A percentile compares a stretch with the other conserved stretches of the same genome.
These are phyloP conservation scores for Oncorhynchus clarkii DNA, from an alignment of 2,113 vertebrate genomes.

Conservation along the genomic window DNA sequence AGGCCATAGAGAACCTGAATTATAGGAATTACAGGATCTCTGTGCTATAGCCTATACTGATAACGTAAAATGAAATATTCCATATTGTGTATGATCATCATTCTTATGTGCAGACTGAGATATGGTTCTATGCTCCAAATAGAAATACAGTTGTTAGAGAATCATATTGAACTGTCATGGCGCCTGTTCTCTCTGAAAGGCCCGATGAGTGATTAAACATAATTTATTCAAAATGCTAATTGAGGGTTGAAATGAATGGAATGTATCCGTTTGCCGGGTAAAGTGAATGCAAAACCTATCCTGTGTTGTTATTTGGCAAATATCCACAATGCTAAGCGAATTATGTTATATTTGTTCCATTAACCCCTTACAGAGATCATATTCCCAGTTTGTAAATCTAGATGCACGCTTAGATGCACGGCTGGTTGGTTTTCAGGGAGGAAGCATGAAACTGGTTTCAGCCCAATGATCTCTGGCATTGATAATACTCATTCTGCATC, in stretches of 20 bases:
- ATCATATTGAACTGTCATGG: constrained; percentile 21
- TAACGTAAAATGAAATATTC: not conserved
- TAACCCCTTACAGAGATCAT: not conserved
- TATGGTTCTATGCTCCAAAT: not conserved
- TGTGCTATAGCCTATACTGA: no score
- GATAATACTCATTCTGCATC: not conserved
- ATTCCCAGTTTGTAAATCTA: not conserved
- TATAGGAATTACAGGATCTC: not conserved
- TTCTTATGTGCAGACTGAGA: not conserved
- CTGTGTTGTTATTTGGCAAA: constrained; percentile 19
- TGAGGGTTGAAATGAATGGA: not conserved
- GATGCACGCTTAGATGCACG: not conserved
- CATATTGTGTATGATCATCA: not conserved
- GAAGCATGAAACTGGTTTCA: not conserved
- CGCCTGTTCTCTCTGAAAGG: not conserved
- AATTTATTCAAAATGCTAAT: constrained; percentile 39
- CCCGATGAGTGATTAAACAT: constrained; percentile 53
- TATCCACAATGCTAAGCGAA: not conserved
- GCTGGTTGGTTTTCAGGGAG: not conserved
- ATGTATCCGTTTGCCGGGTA: constrained; percentile 18
- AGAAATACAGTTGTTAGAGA: not conserved
- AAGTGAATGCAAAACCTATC: constrained; percentile 13
- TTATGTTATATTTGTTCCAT: not conserved
- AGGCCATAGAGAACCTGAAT: not conserved
- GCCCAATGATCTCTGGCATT: not conserved